Base-by-base conservation (phyloP, 2,113 vertebrate genomes). In the Perca flavescens region DNA sequence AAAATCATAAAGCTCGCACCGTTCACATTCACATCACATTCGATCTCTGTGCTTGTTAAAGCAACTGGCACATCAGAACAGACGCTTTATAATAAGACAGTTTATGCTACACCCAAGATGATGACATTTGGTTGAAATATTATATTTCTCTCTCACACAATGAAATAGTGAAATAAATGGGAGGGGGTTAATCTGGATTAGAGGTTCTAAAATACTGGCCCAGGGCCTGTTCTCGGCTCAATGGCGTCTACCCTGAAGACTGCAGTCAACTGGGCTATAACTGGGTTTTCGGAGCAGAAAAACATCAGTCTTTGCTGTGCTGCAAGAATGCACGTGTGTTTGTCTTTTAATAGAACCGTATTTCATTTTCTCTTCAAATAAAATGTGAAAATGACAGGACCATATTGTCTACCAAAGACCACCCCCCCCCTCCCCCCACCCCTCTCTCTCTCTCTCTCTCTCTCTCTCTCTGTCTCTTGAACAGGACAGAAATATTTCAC, bases 131-230 rank as follows among this genome's bases (percentile, higher is more conserved):
- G 89, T 80, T 83, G 90, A 94, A 94, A 93, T 88, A 82, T 78
- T 80, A 80, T 85, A 84, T 92, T 91, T 89, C 72, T 81, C 80
- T 82, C 67, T 46, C 63, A 78, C 72, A 89, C 85, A 91, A 91
- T 89, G 84, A 83, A 85, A 81, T 75, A 74, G 83, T 88, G 79
- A 88, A 89, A 87, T 71, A 74, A 89, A 83, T 54, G 77, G 69
- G 80, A 82, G 84, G 75, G 31, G 31, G 91, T 91, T 92, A 92
- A 94, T 94, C 91, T 93, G 94, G 93, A 94, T 94, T 94, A 93
- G 89, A 86, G 81, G 57, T 79, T 91, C 81, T 85, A 82, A 91
- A 94, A 89, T 83, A 90, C 85, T 92, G 89, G 90, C 90, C 86
- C 79, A 85, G 73, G 89, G 91, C 91, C 77, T 88, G 79, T 87